Conservation (phyloP, 2,888 invertebrate genomes). For the Malthinus flaveolus region DNA sequence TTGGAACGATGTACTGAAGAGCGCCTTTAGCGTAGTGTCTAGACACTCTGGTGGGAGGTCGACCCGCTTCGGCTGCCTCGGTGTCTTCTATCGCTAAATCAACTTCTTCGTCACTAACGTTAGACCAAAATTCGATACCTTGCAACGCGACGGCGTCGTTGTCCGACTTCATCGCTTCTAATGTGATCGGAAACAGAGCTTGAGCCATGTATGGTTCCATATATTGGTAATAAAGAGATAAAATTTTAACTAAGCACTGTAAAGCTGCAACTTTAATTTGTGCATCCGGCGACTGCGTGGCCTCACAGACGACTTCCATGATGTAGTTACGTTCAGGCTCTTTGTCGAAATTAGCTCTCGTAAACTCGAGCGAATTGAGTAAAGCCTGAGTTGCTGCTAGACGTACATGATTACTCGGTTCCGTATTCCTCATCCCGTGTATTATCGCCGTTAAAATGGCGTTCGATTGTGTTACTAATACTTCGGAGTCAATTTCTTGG, state of each 20-base stretch:
- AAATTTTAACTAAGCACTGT: slow-evolving; percentile 96
- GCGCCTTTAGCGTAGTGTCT: slow-evolving; percentile 99
- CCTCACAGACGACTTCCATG: slow-evolving; percentile 98
- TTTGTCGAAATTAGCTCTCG: slow-evolving; percentile 96
- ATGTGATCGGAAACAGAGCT: slow-evolving; percentile 95
- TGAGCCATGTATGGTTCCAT: slow-evolving; percentile 99
- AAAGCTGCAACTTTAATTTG: slow-evolving; percentile 95
- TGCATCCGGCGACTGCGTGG: slow-evolving; percentile 90
- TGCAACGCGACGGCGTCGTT: slow-evolving; percentile 95
- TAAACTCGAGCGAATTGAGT: slow-evolving; percentile 97
- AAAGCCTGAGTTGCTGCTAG: slow-evolving; percentile 96
- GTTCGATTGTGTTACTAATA: slow-evolving; percentile 89
- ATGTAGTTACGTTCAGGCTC: slow-evolving; percentile 97
- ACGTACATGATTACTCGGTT: slow-evolving; percentile 91
- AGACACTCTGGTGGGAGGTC: slow-evolving; percentile 91
- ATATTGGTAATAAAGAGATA: slow-evolving; percentile 96
- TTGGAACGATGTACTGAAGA: slow-evolving; percentile 90
- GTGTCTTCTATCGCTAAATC: slow-evolving; percentile 92
- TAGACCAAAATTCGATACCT: slow-evolving; percentile 99
- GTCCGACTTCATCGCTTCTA: slow-evolving; percentile 98
- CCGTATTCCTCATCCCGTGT: slow-evolving; percentile 95
- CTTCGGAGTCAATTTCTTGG: slow-evolving; percentile 95
- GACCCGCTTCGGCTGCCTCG: slow-evolving; percentile 91
- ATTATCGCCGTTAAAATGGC: slow-evolving; percentile 98
- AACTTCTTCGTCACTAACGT: slow-evolving; percentile 98